Percentiles rank a stretch among this genome's conserved stretches.
These are phyloP conservation scores for Sinodicranocentrus sp. DNA, from an alignment of 2,888 invertebrate species.

Conservation along the genomic window DNA sequence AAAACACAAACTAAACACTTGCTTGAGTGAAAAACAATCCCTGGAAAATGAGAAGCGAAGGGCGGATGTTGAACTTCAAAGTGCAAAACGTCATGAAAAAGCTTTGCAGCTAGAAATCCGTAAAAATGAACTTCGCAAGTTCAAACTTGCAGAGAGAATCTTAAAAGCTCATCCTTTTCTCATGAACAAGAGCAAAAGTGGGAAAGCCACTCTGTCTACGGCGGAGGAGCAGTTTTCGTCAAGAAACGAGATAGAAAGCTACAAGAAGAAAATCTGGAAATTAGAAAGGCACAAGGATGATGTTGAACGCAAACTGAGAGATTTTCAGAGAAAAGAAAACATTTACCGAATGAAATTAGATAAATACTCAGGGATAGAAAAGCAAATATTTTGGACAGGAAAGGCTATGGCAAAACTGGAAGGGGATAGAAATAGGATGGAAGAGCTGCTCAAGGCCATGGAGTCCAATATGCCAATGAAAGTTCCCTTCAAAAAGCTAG, in stretches of 20 bases:
- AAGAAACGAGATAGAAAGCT: constrained; percentile 65
- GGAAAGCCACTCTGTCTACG: not conserved
- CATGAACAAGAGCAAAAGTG: not conserved
- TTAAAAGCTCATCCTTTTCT: constrained; percentile 48
- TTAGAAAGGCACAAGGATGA: constrained; percentile 68
- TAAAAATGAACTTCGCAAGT: constrained; percentile 68
- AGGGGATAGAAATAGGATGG: constrained; percentile 70
- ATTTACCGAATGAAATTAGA: constrained; percentile 66
- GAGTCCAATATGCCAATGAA: constrained; percentile 70
- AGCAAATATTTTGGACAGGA: constrained; percentile 74
- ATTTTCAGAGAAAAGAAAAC: constrained; percentile 70
- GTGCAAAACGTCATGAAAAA: constrained; percentile 69
- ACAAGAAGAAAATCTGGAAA: constrained; percentile 73
- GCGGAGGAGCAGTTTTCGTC: not conserved
- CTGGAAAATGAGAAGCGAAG: constrained; percentile 60
- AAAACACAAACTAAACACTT: constrained; percentile 53
- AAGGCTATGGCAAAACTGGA: constrained; percentile 74
- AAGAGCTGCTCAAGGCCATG: constrained; percentile 67
- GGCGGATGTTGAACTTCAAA: constrained; percentile 67
- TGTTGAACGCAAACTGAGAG: constrained; percentile 67
- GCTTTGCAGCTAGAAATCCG: constrained; percentile 68
- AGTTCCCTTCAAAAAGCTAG: constrained; percentile 71
- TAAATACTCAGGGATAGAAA: constrained; percentile 68
- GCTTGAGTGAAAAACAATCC: constrained; percentile 57
- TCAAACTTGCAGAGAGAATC: constrained; percentile 60